Evolutionary conservation across 2,888 invertebrate genomes (phyloP).

Genomic region (Xestia ashworthii): DNA sequence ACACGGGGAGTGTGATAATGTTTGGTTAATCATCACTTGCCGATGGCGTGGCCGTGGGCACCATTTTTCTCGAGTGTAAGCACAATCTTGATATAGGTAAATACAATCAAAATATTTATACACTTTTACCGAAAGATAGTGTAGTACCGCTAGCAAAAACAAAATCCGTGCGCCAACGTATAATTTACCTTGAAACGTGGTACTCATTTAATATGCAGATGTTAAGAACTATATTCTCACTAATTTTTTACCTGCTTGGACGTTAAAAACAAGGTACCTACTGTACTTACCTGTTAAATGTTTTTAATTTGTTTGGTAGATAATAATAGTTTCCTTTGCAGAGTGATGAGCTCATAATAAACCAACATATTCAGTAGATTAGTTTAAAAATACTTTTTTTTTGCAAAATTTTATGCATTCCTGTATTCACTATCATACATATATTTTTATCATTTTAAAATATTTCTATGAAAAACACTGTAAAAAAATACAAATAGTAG

Average conservation of each 20-base stretch:
- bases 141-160: constrained; percentile 23
- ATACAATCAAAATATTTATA: constrained; percentile 45
- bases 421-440: no score
- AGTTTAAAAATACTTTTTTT: not conserved
- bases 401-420: not conserved
- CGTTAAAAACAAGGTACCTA: not conserved
- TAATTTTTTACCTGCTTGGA: not conserved
- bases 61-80: constrained; percentile 31
- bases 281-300: not conserved
- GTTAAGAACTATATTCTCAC: constrained; percentile 1
- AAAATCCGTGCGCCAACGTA: not conserved
- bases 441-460: no score
- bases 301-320: not conserved
- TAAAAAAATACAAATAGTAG: no score
- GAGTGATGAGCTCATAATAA: not conserved
- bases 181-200: not conserved
- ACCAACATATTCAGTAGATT: no score
- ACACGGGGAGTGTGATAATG: constrained; percentile 14
- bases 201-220: not conserved
- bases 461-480: no score
- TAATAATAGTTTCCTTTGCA: not conserved
- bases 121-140: constrained; percentile 42
- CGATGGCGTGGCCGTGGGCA: constrained; percentile 45
- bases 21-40: constrained; percentile 36
- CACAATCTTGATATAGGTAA: constrained; percentile 29